Evolutionary conservation across 1,140 invertebrate genomes (phyloP).

Genomic region (Brachionus paranguensis): DNA sequence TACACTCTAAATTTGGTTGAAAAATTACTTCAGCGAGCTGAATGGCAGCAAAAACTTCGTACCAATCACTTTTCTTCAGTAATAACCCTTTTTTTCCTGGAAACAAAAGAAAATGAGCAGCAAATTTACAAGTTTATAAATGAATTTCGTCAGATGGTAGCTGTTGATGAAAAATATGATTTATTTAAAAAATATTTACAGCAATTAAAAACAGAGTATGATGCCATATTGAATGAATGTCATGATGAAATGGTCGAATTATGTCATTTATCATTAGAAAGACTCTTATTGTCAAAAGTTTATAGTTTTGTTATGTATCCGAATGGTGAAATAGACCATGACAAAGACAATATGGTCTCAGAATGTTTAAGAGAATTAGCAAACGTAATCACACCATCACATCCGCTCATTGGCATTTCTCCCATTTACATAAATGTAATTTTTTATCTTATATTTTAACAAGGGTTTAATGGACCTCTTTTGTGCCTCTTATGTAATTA

Average conservation of each 20-base stretch:
- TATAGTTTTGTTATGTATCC: constrained; percentile 89
- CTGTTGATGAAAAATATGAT: constrained; percentile 50
- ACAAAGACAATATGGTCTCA: constrained; percentile 72
- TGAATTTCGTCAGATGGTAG: constrained; percentile 68
- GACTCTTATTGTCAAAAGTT: constrained; percentile 71
- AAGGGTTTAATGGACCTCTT: too few species aligned
- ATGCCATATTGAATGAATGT: neutral
- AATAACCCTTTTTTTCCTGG: neutral
- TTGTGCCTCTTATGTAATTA: too few species aligned
- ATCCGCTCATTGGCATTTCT: constrained; percentile 74
- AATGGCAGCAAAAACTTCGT: constrained; percentile 46
- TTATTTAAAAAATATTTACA: constrained; percentile 63
- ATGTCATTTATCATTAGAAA: constrained; percentile 58
- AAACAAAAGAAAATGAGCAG: constrained; percentile 34
- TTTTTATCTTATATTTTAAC: neutral
- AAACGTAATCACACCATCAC: constrained; percentile 70
- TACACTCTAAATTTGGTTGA: constrained; percentile 72
- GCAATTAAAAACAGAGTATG: constrained; percentile 56
- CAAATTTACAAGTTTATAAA: constrained; percentile 61
- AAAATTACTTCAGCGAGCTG: constrained; percentile 58
- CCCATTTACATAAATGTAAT: constrained; percentile 57
- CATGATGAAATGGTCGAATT: constrained; percentile 70
- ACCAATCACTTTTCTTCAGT: constrained; percentile 3
- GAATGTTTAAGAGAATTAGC: constrained; percentile 81
- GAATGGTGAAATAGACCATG: constrained; percentile 88